Base-by-base conservation (phyloP, 2,797 vertebrate genomes). In the Acrossocheilus wenchowensis region DNA sequence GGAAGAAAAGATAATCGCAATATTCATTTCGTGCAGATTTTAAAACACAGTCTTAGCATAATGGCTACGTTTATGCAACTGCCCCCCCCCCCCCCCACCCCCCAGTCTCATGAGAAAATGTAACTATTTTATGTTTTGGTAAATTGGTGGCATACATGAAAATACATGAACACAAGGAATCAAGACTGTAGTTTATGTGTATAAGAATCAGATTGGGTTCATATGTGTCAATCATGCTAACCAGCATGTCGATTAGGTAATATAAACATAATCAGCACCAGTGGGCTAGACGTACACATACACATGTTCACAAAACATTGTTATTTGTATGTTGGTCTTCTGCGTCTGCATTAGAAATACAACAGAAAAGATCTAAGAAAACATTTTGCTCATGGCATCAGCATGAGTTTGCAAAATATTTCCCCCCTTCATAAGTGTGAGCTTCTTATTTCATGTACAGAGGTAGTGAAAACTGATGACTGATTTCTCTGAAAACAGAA, bases 401-500 rank as follows among this genome's bases (percentile, higher is more conserved):
- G 23, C 14, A 66, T 66, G 30, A 81, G 30, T n/a, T 23, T 81
- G 30, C 48, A 21, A n/a, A 17, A 23, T 9, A 5, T 66, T 66
- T 66, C 14, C 3, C 26, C 54, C 3, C 54, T 60, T 19, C 14
- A 54, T 69, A 36, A 54, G 19, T 12, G 1, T 50, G 1, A 39
- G 12, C 2, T 57, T 30, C 69, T 26, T 4, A 30, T 68, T 81
- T 48, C 5, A 34, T 30, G 8, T 21, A 5, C 21, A 71, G 64
- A 34, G 34, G 80, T 19, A 71, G 45, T 81, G 60, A 81, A 81
- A 69, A 81, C 17, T 48, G 50, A 71, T 71, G 45, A 39, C n/a
- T 3, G 66, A 36, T 52, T 77, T 21, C 48, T 77, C 74, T 77
- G 74, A 77, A 77, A 77, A 54, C 48, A 77, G 48, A 77, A 77